Evolutionary conservation across 2,113 vertebrate species (phyloP).

Genomic region (Physeter macrocephalus): DNA sequence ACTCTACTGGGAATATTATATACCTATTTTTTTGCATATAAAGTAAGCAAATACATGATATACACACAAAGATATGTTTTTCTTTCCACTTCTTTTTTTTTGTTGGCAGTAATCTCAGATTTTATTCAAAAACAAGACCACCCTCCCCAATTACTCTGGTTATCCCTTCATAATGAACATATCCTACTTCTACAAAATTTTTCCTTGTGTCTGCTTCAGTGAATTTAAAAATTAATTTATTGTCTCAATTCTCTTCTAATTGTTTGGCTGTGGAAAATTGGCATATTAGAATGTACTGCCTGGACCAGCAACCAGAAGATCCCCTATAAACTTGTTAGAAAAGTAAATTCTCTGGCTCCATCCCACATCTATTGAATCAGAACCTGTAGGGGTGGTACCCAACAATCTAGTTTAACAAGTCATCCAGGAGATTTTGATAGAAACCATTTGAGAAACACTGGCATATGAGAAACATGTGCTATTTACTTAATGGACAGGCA

Average conservation of each 20-base stretch:
- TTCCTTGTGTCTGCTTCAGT: neutral
- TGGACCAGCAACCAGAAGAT: neutral
- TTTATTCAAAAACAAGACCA: neutral
- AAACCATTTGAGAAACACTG: neutral
- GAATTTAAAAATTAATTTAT: constrained; percentile 3
- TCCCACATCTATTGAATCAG: neutral
- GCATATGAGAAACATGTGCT: neutral
- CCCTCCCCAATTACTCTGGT: neutral
- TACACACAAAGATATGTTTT: neutral
- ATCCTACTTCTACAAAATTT: neutral
- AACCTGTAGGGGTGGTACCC: neutral
- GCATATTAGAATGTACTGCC: neutral
- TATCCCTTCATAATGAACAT: neutral
- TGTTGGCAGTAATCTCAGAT: neutral
- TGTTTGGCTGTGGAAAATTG: neutral
- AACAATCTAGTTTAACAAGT: neutral
- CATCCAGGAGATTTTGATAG: neutral
- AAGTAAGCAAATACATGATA: neutral
- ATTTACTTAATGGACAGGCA: neutral
- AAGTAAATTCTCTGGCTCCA: neutral
- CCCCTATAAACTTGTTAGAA: neutral
- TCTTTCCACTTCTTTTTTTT: neutral
- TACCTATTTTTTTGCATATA: neutral
- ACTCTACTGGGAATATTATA: neutral
- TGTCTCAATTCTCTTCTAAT: neutral